Base-by-base conservation (phyloP, 2,113 vertebrate genomes). In the Tragelaphus scriptus region DNA sequence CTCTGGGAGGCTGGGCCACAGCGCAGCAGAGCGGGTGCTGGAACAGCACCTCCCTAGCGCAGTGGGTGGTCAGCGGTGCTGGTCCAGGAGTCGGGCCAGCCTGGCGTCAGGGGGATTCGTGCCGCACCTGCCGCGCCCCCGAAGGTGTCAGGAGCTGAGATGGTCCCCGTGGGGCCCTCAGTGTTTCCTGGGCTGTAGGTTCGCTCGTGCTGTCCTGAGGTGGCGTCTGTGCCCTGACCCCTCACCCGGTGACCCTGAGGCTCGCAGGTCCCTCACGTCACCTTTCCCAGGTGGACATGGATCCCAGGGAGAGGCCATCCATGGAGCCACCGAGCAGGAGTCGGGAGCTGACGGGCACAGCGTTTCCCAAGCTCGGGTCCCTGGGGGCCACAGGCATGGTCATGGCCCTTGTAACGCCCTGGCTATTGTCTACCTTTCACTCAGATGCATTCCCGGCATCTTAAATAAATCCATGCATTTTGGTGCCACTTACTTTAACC, bases 61-160 rank as follows among this genome's bases (percentile, higher is more conserved):
- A 3, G 26, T 8, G 5, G 11, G 19, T 21, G 5, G 2, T n/a
- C 80, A 2, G 51, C 14, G 59, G 5, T 40, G 13, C 28, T 3
- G 7, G 11, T 44, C 6, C 10, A 40, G 13, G 36, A 8, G 36
- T 47, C 25, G 36, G 36, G 6, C 11, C 53, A n/a, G 71, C 53
- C 53, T 15, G 47, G 51, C 11, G 0, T 16, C 1, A 0, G 82
- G 14, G 23, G 49, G 49, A 23, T 28, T 17, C 0, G 23, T 3
- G 92, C 55, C 0, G 15, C 25, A 44, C 3, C 55, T 55, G 44
- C 23, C 2, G 0, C 0, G 7, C 2, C 17, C 55, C 55, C 17
- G 6, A 55, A 19, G 1, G 23, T 11, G 1, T 2, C 40, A 28
- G 40, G 65, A 17, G 65, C 4, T 40, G 82, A 19, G 26, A 1